These are phyloP conservation scores for Chrysina gloriosa DNA, from an alignment of 2,888 invertebrate genomes.

Conservation along the genomic window DNA sequence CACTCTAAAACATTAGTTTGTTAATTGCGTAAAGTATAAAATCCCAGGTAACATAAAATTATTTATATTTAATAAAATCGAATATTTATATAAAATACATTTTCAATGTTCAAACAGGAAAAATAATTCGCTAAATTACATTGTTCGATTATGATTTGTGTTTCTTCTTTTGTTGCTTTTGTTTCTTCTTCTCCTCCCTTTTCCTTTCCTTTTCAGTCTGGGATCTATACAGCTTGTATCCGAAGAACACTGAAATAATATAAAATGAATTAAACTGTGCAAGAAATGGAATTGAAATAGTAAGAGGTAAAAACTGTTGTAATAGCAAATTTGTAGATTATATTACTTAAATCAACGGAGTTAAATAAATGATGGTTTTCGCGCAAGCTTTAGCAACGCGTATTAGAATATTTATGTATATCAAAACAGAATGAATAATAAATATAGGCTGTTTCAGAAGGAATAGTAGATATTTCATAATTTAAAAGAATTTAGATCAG, in stretches of 20 bases:
- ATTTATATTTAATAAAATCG: constrained; percentile 38
- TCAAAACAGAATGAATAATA: too few relatives aligned
- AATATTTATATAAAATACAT: constrained; percentile 39
- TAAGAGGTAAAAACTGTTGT: too few relatives aligned
- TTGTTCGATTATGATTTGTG: constrained; percentile 66
- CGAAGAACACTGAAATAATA: constrained; percentile 82
- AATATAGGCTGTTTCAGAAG: too few relatives aligned
- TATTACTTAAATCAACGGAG: too few relatives aligned
- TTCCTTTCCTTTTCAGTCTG: constrained; percentile 80
- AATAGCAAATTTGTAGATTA: too few relatives aligned
- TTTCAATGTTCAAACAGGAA: constrained; percentile 36
- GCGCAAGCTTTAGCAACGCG: too few relatives aligned
- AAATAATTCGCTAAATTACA: constrained; percentile 33
- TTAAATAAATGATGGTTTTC: too few relatives aligned
- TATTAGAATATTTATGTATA: too few relatives aligned
- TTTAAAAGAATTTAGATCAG: too few relatives aligned
- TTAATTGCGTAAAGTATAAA: background rate
- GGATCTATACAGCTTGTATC: constrained; percentile 85
- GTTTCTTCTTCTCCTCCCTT: constrained; percentile 83
- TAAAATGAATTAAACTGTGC: background rate
- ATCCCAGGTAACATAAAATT: constrained; percentile 14
- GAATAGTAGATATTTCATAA: too few relatives aligned
- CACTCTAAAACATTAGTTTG: too few relatives aligned
- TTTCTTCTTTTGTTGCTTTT: constrained; percentile 84
- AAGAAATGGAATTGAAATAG: background rate